Percentiles rank a stretch among this genome's conserved stretches.
These are phyloP conservation scores for Paramormyrops hopkinsi DNA, from an alignment of 2,797 vertebrate genomes.

Conservation along the genomic window DNA sequence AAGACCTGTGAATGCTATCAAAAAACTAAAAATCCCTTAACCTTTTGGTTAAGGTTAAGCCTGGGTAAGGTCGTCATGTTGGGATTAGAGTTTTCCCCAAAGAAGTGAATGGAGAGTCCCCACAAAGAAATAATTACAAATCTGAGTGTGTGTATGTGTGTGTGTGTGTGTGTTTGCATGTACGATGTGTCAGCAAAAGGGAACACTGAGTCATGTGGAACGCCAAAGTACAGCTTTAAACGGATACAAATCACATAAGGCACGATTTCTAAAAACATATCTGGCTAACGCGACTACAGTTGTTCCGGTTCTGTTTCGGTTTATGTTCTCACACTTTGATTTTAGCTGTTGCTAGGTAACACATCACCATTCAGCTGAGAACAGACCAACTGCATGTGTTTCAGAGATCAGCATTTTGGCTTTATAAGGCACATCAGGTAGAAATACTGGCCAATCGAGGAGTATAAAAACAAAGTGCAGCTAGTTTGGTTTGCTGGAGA, in stretches of 20 bases:
- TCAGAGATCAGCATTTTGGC: neutral
- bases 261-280: neutral
- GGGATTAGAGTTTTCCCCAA: neutral
- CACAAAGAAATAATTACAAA: neutral
- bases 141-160: neutral
- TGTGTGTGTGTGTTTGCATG: neutral
- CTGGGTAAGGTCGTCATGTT: neutral
- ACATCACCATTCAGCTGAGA: neutral
- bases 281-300: neutral
- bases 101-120: neutral
- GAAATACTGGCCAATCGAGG: neutral
- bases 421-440: neutral
- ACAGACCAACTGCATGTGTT: neutral
- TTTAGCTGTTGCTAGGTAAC: slow-evolving; percentile 16
- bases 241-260: neutral
- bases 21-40: neutral
- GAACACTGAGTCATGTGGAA: neutral
- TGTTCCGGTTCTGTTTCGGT: neutral
- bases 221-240: neutral
- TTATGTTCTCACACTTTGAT: neutral
- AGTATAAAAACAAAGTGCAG: neutral
- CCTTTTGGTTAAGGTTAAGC: neutral
- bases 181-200: neutral
- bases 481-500: neutral
- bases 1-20: neutral